Base-by-base conservation (phyloP, 2,113 vertebrate genomes). In the Lamprologus tigripictilis region DNA sequence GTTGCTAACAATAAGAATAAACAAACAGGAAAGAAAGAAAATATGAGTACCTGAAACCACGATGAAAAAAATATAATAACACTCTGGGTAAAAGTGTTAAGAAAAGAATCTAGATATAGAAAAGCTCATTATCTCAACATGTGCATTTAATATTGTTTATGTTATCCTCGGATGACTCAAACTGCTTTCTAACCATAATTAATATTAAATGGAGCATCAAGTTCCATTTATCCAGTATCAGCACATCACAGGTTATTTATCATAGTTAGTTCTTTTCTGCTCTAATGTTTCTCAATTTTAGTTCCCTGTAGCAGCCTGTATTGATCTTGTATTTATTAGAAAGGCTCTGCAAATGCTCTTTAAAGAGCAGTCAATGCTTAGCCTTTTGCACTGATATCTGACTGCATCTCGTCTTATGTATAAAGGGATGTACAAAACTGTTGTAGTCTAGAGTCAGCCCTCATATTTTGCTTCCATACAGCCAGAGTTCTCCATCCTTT, bases 321-420 rank as follows among this genome's bases (percentile, higher is more conserved):
- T 94, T 90, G 95, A 96, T 93, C 90, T 84, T 85, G 47, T 89
- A 80, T 91, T 94, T 88, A 93, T 93, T 84, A 89, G 45, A 86
- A 84, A 61, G 84, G 40, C 90, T 91, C 86, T 12, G 17, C 87
- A 90, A 95, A 92, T 88, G 92, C 92, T 94, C 90, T 82, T 68
- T 90, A 89, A 89, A 93, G 71, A 90, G 63, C 85, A 92, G 95
- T 95, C 95, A 87, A 94, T 96, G 86, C 89, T 96, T 13, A 84
- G 45, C 84, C 84, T 84, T 86, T n/a, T 61, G 80, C 81, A 68
- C 19, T 80, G 87, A 63, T 84, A 84, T 90, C 87, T 86, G 86
- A 73, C 80, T 81, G 53, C 88, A 85, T 91, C 88, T 79, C 57
- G 17, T 80, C 80, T 80, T 61, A 63, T 49, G 1, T 54, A 42